Percentiles rank a stretch among this genome's conserved stretches.
Conservation (phyloP, 1,140 invertebrate genomes). For the Nymphalis io region DNA sequence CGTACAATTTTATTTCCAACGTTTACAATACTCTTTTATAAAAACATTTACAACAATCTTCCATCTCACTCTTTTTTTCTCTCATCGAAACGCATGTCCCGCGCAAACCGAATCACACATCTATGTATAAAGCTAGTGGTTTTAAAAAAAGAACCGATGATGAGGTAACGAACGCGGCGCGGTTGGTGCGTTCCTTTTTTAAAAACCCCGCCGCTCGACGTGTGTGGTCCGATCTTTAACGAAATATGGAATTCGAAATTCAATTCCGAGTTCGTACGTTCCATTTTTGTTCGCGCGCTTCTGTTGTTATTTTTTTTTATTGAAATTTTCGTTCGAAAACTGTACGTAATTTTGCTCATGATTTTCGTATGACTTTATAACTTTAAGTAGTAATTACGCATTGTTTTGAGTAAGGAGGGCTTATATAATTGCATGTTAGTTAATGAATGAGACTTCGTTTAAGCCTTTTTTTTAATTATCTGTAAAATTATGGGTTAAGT, state of each 20-base stretch:
- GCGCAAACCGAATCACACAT: conserved; percentile 22
- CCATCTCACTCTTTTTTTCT: conserved; percentile 11
- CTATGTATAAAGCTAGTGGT: conserved; percentile 61
- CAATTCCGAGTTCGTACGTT: conserved; percentile 19
- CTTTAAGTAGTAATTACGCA: neutral
- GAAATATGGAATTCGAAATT: conserved; percentile 37
- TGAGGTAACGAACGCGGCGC: conserved; percentile 73
- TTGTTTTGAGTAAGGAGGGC: neutral
- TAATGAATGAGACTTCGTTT: neutral
- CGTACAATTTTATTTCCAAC: conserved; percentile 7
- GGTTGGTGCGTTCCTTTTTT: conserved; percentile 71
- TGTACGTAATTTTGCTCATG: neutral
- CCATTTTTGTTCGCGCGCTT: conserved; percentile 28
- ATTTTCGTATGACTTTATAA: conserved; percentile 12
- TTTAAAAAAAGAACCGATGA: conserved; percentile 66
- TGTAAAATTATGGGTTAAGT: neutral
- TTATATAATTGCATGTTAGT: neutral
- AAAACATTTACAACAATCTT: neutral
- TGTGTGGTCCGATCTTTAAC: conserved; percentile 62
- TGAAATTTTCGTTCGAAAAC: neutral
- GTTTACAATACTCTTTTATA: conserved; percentile 1
- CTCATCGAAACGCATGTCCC: neutral
- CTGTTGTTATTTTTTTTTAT: conserved; percentile 3
- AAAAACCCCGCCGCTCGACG: conserved; percentile 62
- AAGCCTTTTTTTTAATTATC: neutral